Percentiles rank a stretch among this genome's conserved stretches.
phyloP scores from a whole-genome alignment of 2,888 invertebrate genomes.

The Coelopa pilipes region DNA sequence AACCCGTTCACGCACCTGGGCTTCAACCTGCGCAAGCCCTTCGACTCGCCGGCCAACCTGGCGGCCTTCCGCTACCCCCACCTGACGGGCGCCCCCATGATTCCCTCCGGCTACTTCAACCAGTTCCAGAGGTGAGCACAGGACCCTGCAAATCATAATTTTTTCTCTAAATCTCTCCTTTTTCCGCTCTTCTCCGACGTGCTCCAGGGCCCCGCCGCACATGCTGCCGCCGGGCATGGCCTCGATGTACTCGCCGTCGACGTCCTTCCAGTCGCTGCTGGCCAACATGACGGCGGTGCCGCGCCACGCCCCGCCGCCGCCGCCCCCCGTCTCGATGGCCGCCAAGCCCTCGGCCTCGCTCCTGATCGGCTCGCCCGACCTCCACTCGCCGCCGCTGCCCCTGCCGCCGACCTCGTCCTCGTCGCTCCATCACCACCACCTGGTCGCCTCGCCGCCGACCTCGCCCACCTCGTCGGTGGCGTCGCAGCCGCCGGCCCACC shows the following conservation, averaged over 20 bases:
- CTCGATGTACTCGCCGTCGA: constrained; percentile 70
- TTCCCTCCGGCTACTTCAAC: constrained; percentile 72
- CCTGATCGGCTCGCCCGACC: constrained; percentile 59
- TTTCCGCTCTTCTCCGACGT: too few relatives aligned
- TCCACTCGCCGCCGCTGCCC: constrained; percentile 38
- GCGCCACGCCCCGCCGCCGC: constrained; percentile 64
- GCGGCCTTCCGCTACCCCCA: constrained; percentile 79
- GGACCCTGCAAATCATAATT: not conserved
- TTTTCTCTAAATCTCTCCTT: not conserved
- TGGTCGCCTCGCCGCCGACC: constrained; percentile 61
- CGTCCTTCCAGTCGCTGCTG: constrained; percentile 86
- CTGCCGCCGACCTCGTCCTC: constrained; percentile 40
- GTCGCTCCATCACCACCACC: constrained; percentile 51
- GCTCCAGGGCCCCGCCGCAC: constrained; percentile 70
- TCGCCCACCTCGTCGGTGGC: constrained; percentile 57
- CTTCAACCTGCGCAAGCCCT: constrained; percentile 80
- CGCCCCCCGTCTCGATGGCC: constrained; percentile 35
- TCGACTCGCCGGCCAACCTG: constrained; percentile 74
- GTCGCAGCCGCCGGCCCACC: constrained; percentile 48
- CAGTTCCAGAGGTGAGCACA: constrained; percentile 68
- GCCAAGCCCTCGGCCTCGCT: constrained; percentile 52
- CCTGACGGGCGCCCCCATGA: constrained; percentile 68
- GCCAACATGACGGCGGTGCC: constrained; percentile 70
- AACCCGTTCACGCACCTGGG: constrained; percentile 84
- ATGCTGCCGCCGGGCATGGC: constrained; percentile 75